These are phyloP conservation scores for Eudyptes chrysolophus DNA, from an alignment of 2,113 vertebrate species.

Conservation along the genomic window DNA sequence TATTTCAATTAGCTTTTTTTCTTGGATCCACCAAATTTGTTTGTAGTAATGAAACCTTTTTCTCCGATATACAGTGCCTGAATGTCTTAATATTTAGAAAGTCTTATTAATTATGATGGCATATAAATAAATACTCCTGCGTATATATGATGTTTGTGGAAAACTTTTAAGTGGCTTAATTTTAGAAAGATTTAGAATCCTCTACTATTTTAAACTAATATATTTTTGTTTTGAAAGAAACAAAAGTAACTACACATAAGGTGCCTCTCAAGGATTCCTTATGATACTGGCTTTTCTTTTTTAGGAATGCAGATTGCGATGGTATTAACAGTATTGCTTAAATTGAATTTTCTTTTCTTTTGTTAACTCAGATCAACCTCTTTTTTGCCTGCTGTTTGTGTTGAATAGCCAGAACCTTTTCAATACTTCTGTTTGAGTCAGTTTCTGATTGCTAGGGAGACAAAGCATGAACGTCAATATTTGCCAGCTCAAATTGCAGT, in stretches of 20 bases:
- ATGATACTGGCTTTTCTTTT: not conserved
- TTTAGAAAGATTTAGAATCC: not conserved
- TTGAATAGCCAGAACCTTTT: not conserved
- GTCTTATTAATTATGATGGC: not conserved
- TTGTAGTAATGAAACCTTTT: not conserved
- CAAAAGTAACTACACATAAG: not conserved
- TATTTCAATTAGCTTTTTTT: not conserved
- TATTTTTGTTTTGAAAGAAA: not conserved
- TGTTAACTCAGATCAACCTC: not conserved
- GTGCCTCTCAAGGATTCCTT: not conserved
- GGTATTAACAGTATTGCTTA: not conserved
- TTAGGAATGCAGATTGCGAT: not conserved
- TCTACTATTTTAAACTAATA: not conserved
- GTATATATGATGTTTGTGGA: not conserved
- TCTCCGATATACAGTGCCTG: not conserved
- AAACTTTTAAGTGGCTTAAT: not conserved
- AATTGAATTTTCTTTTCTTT: not conserved
- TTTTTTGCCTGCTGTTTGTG: not conserved
- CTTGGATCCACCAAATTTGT: not conserved
- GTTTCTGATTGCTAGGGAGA: conserved; percentile 68
- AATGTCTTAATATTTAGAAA: not conserved
- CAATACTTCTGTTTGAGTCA: conserved; percentile 50
- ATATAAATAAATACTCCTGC: not conserved
- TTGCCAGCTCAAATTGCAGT: conserved; percentile 41
- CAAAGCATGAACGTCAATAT: conserved; percentile 39